A percentile compares a stretch with the other conserved stretches of the same genome.
These are phyloP conservation scores for Flexamia atlantica DNA, from an alignment of 2,888 invertebrate genomes.

Conservation along the genomic window DNA sequence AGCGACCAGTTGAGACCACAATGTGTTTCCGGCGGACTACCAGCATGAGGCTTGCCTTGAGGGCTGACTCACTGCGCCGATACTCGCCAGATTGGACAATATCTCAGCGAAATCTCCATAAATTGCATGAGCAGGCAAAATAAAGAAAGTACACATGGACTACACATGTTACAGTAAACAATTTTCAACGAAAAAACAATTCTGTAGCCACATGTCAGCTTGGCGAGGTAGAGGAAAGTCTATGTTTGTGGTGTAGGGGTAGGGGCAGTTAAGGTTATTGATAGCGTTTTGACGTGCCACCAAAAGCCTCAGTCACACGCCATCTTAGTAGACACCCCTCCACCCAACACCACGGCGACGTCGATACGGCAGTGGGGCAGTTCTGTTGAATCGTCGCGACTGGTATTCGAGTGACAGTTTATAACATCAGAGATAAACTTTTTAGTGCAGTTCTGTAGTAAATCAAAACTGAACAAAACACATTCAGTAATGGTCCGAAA, in stretches of 20 bases:
- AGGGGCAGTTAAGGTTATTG: conserved; percentile 29
- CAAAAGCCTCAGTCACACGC: not conserved
- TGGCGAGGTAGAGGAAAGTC: not conserved
- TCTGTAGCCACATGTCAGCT: no score
- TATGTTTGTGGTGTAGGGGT: conserved; percentile 7
- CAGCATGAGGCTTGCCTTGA: not conserved
- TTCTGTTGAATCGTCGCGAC: no score
- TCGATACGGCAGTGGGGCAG: not conserved
- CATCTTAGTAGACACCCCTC: not conserved
- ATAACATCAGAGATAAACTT: no score
- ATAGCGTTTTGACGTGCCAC: conserved; percentile 31
- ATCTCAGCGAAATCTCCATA: no score
- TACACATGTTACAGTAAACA: no score
- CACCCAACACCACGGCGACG: not conserved
- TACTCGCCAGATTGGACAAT: not conserved
- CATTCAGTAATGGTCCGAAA: no score
- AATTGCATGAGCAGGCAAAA: no score
- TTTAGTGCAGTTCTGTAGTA: no score
- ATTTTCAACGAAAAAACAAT: no score
- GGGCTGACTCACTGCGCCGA: conserved; percentile 6
- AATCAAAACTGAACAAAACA: no score
- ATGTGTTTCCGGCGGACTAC: conserved; percentile 40
- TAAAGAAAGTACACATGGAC: no score
- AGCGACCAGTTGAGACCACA: conserved; percentile 40
- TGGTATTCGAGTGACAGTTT: no score